phyloP scores from a whole-genome alignment of 30 jellyfish, hydroid and myxozoan species.

The Phacellophora camtschatica region DNA sequence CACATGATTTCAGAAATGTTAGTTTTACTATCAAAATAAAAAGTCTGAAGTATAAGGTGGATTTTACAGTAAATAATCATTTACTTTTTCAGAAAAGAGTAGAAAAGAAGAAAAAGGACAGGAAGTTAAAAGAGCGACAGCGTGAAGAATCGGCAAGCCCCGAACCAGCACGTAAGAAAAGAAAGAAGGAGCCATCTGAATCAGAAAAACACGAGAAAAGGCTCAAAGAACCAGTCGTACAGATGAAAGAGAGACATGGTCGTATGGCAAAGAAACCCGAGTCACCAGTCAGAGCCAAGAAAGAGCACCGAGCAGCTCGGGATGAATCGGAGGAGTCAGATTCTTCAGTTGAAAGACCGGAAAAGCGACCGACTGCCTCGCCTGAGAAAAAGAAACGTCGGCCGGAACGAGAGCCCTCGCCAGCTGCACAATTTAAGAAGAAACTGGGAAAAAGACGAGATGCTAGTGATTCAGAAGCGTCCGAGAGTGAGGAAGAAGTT shows the following conservation, averaged over 20 bases:
- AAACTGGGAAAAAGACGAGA: constrained; percentile 19
- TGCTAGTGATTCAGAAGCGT: constrained; percentile 28
- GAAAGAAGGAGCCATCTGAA: constrained; percentile 56
- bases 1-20: no score
- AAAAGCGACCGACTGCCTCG: constrained; percentile 6
- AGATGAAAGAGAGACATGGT: constrained; percentile 53
- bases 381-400: constrained; percentile 46
- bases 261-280: constrained; percentile 14
- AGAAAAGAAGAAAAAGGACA: constrained; percentile 34
- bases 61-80: no score
- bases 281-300: constrained; percentile 25
- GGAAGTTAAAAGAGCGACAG: constrained; percentile 12
- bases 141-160: constrained; percentile 52
- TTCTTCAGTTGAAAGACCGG: constrained; percentile 6
- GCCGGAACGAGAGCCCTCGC: constrained; percentile 38
- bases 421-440: constrained; percentile 19
- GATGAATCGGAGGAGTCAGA: constrained; percentile 53
- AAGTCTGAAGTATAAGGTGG: no score
- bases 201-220: constrained; percentile 33
- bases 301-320: constrained; percentile 33
- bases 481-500: constrained; percentile 36
- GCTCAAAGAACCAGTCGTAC: background rate
- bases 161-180: constrained; percentile 42
- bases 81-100: constrained; percentile 21
- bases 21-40: no score